Percentiles rank a stretch among this genome's conserved stretches.
These are phyloP conservation scores for Coptodon bakossiorum DNA, from an alignment of 2,113 vertebrate genomes.

Conservation along the genomic window DNA sequence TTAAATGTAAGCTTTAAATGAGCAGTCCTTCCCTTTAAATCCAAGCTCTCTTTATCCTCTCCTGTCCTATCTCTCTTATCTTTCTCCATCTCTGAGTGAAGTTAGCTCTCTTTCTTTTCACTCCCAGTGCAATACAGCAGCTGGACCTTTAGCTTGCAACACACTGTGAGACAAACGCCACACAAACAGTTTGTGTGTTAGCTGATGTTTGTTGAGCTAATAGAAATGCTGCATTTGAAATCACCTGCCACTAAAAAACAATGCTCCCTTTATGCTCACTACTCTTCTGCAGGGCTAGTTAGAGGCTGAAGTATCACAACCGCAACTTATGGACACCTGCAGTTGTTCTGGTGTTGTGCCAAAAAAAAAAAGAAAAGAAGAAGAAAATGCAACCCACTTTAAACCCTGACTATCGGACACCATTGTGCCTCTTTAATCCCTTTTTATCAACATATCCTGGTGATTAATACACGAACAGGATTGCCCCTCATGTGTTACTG, in stretches of 20 bases:
- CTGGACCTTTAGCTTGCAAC: neutral
- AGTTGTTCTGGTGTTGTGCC: neutral
- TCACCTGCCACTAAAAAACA: neutral
- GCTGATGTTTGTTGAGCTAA: neutral
- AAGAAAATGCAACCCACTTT: neutral
- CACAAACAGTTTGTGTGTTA: neutral
- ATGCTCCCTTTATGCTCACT: neutral
- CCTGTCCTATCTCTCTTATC: neutral
- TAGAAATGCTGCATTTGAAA: neutral
- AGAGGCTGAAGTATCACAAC: rapidly evolving
- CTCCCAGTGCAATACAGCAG: neutral
- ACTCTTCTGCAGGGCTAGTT: neutral
- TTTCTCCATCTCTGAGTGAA: neutral
- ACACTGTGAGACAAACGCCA: neutral
- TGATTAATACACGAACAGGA: rapidly evolving
- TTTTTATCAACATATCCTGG: neutral
- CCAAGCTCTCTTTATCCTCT: neutral
- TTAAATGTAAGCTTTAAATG: neutral
- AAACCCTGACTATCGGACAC: rapidly evolving
- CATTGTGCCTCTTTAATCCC: neutral
- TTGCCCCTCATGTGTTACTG: neutral
- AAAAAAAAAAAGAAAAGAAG: neutral
- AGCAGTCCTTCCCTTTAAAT: neutral
- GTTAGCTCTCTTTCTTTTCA: neutral
- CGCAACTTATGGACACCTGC: neutral